Evolutionary conservation across 1,140 invertebrate genomes (phyloP).

Genomic region (Pachyrhynchus sulphureomaculatus): DNA sequence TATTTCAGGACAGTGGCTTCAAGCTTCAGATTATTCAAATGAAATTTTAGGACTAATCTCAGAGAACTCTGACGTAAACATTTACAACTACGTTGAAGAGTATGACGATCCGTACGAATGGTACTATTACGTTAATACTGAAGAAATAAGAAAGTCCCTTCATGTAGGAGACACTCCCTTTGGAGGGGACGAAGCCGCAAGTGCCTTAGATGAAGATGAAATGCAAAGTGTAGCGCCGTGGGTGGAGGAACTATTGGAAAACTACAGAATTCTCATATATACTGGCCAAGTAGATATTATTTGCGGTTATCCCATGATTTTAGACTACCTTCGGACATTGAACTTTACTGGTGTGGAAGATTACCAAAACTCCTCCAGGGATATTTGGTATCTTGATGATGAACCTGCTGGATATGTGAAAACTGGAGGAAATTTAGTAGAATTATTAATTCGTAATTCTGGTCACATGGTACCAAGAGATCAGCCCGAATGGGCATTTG

Average conservation of each 20-base stretch:
- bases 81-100: no score
- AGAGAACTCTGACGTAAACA: no score
- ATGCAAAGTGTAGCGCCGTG: conserved; percentile 78
- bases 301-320: conserved; percentile 74
- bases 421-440: conserved; percentile 69
- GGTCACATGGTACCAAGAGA: conserved; percentile 79
- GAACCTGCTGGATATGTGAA: conserved; percentile 74
- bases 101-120: conserved; percentile 51
- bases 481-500: conserved; percentile 71
- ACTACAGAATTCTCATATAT: conserved; percentile 71
- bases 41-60: no score
- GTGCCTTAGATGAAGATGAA: conserved; percentile 72
- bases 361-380: conserved; percentile 61
- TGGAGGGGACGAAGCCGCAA: conserved; percentile 61
- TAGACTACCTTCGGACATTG: conserved; percentile 65
- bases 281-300: conserved; percentile 85
- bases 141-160: conserved; percentile 56
- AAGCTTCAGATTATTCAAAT: no score
- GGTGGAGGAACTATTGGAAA: conserved; percentile 66
- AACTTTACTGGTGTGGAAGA: conserved; percentile 62
- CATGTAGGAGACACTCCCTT: conserved; percentile 55
- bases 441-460: conserved; percentile 72
- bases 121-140: conserved; percentile 58
- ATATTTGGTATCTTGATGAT: conserved; percentile 64
- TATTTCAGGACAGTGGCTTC: no score